Evolutionary conservation across 64 coral and sea anemone species (phyloP), one percentile per base, ranked within the genome.

Genomic region (Orbicella faveolata): DNA sequence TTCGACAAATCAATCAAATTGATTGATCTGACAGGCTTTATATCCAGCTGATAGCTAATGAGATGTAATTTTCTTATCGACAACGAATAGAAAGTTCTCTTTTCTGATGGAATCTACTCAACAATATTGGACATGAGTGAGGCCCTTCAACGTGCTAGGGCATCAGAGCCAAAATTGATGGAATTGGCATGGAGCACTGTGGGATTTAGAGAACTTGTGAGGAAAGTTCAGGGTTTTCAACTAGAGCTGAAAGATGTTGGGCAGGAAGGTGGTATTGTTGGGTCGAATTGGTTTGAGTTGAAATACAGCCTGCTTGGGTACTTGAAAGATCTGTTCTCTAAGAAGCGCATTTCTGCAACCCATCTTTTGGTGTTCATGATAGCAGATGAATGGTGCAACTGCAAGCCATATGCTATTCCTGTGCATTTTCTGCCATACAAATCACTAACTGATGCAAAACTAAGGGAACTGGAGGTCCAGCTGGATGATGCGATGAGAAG

Each of bases 301-400:
- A 90, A 80, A 66, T 35, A 36, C 34, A 41, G 52, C 15, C 23
- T 72, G 21, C 35, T 72, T 7, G 12, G 14, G 14, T 91, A 91
- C 23, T 16, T 84, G 13, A 57, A 91, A 61, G 89, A 69, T 44
- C 34, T 84, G 1, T 93, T 88, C 61, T 73, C 75, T 25, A 88
- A 83, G 78, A 93, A 93, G 53, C 41, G 83, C 10, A 78, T 34
- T 79, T 77, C 70, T 80, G 92, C 91, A n/a, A 75, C 62, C 52
- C 76, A 93, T 89, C 70, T 88, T 17, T 52, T 93, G 14, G 86
- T 88, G 59, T 93, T 88, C 34, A 88, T 93, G 91, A 93, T 93
- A 54, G 53, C 91, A 19, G 91, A 93, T 81, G 91, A 93, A 54
- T 51, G 36, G 2, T 26, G 84, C 59, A 88, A 93, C 74, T 25